These are phyloP conservation scores for Pteromalus puparum DNA, from an alignment of 1,140 invertebrate genomes.

Conservation along the genomic window DNA sequence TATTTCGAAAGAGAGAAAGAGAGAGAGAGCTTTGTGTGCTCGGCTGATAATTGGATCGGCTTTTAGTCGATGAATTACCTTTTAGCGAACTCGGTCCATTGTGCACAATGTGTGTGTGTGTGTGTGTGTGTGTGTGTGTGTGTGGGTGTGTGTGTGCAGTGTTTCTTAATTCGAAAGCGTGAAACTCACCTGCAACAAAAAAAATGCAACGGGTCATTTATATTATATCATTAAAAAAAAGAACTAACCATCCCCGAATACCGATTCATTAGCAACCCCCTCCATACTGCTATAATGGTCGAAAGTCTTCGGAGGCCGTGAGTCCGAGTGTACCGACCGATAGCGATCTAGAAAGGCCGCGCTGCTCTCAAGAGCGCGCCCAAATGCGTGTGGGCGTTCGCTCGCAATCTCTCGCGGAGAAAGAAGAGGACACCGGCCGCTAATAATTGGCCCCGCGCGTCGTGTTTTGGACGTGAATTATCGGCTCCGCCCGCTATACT, in stretches of 20 bases:
- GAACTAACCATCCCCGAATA: not conserved
- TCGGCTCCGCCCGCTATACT: not conserved
- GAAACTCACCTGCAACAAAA: not conserved
- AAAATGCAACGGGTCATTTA: not conserved
- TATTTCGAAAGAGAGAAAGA: not conserved
- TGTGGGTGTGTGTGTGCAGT: too few species aligned
- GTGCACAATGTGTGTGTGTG: too few species aligned
- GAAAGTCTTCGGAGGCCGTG: not conserved
- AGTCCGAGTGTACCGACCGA: not conserved
- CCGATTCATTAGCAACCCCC: conserved; percentile 42
- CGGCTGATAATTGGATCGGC: not conserved
- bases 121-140: too few species aligned
- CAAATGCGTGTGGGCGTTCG: conserved; percentile 45
- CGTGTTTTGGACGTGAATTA: conserved; percentile 46
- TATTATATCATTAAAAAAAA: not conserved
- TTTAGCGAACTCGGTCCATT: too few species aligned
- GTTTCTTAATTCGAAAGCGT: not conserved
- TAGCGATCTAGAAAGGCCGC: conserved; percentile 33
- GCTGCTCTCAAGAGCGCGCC: not conserved
- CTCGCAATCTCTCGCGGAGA: conserved; percentile 24
- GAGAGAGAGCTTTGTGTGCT: not conserved
- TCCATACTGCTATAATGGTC: not conserved
- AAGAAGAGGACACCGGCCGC: conserved; percentile 36
- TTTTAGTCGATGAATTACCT: conserved; percentile 13
- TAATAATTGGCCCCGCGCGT: conserved; percentile 44